Evolutionary conservation across 2,113 vertebrate species (phyloP).

Genomic region (Cynocephalus volans): DNA sequence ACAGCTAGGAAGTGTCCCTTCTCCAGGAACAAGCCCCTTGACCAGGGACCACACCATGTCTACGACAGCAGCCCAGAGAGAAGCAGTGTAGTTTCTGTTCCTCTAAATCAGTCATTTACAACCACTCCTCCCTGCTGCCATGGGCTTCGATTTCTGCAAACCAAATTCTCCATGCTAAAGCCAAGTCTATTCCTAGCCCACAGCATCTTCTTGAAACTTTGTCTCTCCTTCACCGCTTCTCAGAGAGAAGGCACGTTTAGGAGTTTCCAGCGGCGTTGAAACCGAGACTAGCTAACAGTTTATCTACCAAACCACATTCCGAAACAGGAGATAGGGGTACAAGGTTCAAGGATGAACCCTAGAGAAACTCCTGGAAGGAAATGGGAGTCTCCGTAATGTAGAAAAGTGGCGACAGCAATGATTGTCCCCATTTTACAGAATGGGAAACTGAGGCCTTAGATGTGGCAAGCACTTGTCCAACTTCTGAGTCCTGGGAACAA

Average conservation of each 20-base stretch:
- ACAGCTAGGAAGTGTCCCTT: not conserved
- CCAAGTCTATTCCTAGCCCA: not conserved
- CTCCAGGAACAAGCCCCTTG: not conserved
- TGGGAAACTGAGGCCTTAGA: constrained; percentile 65
- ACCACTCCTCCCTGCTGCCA: not conserved
- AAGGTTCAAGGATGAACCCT: not conserved
- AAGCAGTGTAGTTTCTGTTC: constrained; percentile 62
- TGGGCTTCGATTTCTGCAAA: not conserved
- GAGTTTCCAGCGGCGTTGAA: not conserved
- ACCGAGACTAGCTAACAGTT: not conserved
- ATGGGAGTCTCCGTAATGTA: not conserved
- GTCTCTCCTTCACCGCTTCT: not conserved
- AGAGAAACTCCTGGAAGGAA: not conserved
- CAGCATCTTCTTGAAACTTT: not conserved
- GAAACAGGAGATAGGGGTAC: not conserved
- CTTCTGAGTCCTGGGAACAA: not conserved
- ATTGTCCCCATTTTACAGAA: constrained; percentile 72
- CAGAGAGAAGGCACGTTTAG: not conserved
- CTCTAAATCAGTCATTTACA: constrained; percentile 13
- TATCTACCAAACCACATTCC: not conserved
- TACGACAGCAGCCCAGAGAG: not conserved
- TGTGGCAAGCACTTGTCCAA: not conserved
- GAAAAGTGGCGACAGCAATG: not conserved
- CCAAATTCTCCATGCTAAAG: not conserved
- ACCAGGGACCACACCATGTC: not conserved